A percentile compares a stretch with the other conserved stretches of the same genome.
Conservation (phyloP, 2,113 vertebrate genomes). For the Mormoops blainvillei region DNA sequence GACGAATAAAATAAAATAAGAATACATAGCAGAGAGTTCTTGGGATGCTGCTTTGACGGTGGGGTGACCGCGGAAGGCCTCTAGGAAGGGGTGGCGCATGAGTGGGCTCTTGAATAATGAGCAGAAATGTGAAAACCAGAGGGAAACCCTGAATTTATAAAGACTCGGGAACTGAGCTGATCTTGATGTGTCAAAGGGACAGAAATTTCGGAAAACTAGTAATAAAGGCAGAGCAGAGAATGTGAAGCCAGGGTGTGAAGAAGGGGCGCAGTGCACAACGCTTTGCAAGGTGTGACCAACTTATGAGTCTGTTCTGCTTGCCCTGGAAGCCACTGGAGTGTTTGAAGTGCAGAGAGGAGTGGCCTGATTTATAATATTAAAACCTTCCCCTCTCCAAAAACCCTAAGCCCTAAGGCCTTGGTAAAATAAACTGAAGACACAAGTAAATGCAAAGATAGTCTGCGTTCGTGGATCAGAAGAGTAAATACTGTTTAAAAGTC, state of each 20-base stretch:
- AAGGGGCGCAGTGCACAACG: not conserved
- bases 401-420: not conserved
- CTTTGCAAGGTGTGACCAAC: not conserved
- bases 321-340: not conserved
- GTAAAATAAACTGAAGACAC: not conserved
- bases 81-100: not conserved
- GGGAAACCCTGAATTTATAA: not conserved
- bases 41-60: not conserved
- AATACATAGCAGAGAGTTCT: not conserved
- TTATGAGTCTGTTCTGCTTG: not conserved
- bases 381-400: not conserved
- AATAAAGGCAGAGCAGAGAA: not conserved
- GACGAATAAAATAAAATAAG: not conserved
- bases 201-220: not conserved
- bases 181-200: not conserved
- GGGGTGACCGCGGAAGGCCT: not conserved
- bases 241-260: not conserved
- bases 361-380: not conserved
- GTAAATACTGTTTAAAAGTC: too few relatives aligned
- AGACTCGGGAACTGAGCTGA: not conserved
- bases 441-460: too few relatives aligned
- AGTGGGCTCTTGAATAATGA: not conserved
- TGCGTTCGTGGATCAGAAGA: too few relatives aligned
- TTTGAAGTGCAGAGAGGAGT: not conserved
- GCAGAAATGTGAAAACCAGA: not conserved